Evolutionary conservation across 2,888 invertebrate species (phyloP).

Genomic region (Drosophila pseudotakahashii): DNA sequence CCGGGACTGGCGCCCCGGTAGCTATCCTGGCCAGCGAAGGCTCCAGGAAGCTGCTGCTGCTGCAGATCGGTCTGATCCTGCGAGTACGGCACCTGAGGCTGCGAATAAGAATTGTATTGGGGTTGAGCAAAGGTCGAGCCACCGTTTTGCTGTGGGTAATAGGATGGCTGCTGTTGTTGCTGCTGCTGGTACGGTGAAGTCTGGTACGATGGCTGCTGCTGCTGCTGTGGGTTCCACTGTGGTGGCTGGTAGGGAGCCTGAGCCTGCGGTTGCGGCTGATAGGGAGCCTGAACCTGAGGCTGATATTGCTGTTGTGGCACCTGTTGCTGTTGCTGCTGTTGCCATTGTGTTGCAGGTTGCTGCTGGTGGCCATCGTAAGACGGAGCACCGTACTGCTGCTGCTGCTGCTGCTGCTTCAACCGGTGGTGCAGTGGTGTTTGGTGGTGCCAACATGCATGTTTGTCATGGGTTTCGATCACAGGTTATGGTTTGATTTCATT

Average conservation of each 20-base stretch:
- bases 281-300: slow-evolving; percentile 53
- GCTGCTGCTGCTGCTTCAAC: slow-evolving; percentile 43
- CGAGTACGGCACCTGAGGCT: slow-evolving; percentile 77
- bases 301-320: slow-evolving; percentile 53
- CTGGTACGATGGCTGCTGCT: slow-evolving; percentile 59
- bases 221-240: slow-evolving; percentile 59
- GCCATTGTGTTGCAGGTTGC: slow-evolving; percentile 55
- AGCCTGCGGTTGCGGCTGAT: slow-evolving; percentile 59
- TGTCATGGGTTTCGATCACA: slow-evolving; percentile 44
- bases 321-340: slow-evolving; percentile 58
- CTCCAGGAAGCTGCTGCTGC: slow-evolving; percentile 49
- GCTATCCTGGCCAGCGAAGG: slow-evolving; percentile 55
- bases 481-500: slow-evolving; percentile 48
- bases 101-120: slow-evolving; percentile 84
- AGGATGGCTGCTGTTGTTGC: slow-evolving; percentile 68
- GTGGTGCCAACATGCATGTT: slow-evolving; percentile 53
- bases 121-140: slow-evolving; percentile 75
- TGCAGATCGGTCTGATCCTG: slow-evolving; percentile 78
- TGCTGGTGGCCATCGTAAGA: slow-evolving; percentile 62
- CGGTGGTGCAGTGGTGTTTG: slow-evolving; percentile 38
- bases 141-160: slow-evolving; percentile 80
- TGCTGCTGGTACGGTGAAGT: slow-evolving; percentile 64
- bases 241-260: slow-evolving; percentile 54
- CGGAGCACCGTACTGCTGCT: slow-evolving; percentile 77
- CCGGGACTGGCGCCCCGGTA: slow-evolving; percentile 85